Conservation (phyloP, 2,888 invertebrate genomes). For the Zygothrica quintamaculata region DNA sequence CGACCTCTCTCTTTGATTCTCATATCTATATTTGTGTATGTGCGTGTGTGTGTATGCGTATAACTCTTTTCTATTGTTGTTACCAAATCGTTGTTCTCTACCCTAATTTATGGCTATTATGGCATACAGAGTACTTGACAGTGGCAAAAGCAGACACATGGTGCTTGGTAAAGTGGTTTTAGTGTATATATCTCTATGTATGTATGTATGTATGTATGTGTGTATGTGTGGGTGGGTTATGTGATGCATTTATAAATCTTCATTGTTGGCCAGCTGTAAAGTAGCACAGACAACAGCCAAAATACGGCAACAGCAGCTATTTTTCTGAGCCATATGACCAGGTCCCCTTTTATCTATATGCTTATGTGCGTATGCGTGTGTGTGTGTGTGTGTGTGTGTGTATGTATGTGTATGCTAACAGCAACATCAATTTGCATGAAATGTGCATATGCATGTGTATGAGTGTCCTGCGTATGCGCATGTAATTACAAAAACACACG, state of each 20-base stretch:
- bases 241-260: conserved; percentile 72
- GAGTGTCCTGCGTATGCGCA: conserved; percentile 46
- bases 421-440: conserved; percentile 79
- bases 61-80: conserved; percentile 56
- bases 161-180: conserved; percentile 29
- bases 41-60: conserved; percentile 1
- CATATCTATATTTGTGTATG: background rate
- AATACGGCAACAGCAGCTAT: conserved; percentile 56
- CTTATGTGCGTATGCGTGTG: conserved; percentile 5
- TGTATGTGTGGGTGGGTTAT: conserved; percentile 8
- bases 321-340: conserved; percentile 59
- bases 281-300: conserved; percentile 76
- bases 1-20: conserved; percentile 30
- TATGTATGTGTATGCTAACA: conserved; percentile 55
- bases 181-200: too few relatives aligned
- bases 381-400: conserved; percentile 6
- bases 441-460: conserved; percentile 32
- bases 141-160: conserved; percentile 44
- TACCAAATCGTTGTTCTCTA: conserved; percentile 68
- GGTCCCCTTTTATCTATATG: conserved; percentile 23
- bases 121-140: conserved; percentile 64
- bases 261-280: conserved; percentile 74
- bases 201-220: background rate
- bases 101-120: conserved; percentile 76
- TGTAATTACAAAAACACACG: conserved; percentile 78